phyloP scores from a whole-genome alignment of 1,140 invertebrate genomes.

The Coptotermes formosanus region DNA sequence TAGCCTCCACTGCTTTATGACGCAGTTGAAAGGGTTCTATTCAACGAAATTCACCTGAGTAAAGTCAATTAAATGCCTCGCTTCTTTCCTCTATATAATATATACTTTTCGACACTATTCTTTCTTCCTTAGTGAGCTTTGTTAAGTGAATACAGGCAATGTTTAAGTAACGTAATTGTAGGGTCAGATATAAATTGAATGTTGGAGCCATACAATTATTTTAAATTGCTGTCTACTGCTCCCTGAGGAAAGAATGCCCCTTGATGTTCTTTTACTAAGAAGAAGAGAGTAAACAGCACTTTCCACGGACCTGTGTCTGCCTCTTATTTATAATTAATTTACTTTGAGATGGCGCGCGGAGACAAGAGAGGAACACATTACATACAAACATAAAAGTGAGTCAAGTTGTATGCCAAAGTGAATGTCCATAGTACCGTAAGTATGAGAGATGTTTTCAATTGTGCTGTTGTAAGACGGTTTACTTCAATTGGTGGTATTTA shows the following conservation, averaged over 20 bases:
- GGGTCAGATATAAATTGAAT: not conserved
- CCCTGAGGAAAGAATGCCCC: not conserved
- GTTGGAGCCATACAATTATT: not conserved
- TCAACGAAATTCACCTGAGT: not conserved
- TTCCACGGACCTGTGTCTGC: not conserved
- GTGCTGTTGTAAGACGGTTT: too few relatives aligned
- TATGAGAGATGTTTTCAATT: too few relatives aligned
- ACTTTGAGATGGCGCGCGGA: not conserved
- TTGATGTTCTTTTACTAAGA: not conserved
- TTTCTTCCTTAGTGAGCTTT: not conserved
- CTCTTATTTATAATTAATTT: slow-evolving; percentile 16
- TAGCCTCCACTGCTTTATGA: too few relatives aligned
- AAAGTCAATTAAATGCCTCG: not conserved
- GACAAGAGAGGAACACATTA: not conserved
- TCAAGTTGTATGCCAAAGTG: too few relatives aligned
- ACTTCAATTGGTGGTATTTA: too few relatives aligned
- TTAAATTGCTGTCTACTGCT: not conserved
- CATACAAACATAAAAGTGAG: too few relatives aligned
- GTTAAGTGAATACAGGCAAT: too few relatives aligned
- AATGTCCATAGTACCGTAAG: too few relatives aligned
- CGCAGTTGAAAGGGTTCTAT: not conserved
- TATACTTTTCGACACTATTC: not conserved
- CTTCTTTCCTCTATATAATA: not conserved
- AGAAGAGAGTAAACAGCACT: not conserved
- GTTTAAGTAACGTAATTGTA: too few relatives aligned